Evolutionary conservation across 2,797 vertebrate species (phyloP).

Genomic region (Spinus pinus): DNA sequence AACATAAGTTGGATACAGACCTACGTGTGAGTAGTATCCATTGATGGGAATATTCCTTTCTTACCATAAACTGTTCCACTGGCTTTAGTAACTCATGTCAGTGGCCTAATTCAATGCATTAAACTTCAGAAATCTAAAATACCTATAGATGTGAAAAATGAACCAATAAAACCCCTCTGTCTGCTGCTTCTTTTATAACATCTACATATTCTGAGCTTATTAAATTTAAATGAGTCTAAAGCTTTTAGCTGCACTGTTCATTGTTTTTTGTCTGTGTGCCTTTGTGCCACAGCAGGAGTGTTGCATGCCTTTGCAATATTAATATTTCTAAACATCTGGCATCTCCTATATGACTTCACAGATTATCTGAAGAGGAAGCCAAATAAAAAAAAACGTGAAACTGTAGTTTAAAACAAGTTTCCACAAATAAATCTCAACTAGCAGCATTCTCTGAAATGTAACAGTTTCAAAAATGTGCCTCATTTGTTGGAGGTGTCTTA

Average conservation of each 20-base stretch:
- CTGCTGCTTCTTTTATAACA: constrained; percentile 6
- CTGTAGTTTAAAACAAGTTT: not conserved
- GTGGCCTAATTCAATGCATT: not conserved
- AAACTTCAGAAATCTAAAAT: not conserved
- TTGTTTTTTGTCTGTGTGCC: not conserved
- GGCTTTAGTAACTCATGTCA: not conserved
- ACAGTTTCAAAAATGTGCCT: not conserved
- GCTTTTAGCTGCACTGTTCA: not conserved
- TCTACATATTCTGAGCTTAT: constrained; percentile 36
- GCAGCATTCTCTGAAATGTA: not conserved
- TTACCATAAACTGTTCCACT: not conserved
- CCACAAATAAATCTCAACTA: constrained; percentile 3
- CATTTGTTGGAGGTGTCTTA: not conserved
- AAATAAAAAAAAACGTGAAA: not conserved
- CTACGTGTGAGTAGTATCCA: not conserved
- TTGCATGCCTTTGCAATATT: constrained; percentile 40
- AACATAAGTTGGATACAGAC: not conserved
- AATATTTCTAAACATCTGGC: constrained; percentile 60
- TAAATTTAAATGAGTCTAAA: constrained; percentile 51
- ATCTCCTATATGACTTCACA: constrained; percentile 12
- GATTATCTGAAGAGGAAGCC: not conserved
- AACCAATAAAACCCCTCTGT: constrained; percentile 1
- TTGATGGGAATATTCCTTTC: not conserved
- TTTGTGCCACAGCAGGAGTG: constrained; percentile 36
- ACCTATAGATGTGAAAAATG: not conserved